Base-by-base conservation (phyloP, 1,140 invertebrate species). In the Hestina assimilis region DNA sequence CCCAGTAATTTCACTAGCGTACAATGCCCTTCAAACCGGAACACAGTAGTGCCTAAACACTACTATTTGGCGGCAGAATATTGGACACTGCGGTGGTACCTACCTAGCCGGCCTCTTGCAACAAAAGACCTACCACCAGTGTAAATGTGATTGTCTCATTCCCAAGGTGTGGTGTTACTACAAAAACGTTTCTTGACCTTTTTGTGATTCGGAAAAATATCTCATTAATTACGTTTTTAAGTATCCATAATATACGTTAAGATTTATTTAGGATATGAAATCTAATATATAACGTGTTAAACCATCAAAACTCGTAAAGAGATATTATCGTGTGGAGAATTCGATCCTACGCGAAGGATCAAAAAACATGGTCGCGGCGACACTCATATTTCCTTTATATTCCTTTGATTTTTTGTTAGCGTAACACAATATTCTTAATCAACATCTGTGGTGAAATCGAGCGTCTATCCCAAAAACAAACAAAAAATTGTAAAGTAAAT, bases 241-340 rank as follows among this genome's bases (percentile, higher is more conserved):
- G 5, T 7, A 6, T 31, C 2, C 11, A 31, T 31, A 31, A 4
- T 31, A 31, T n/a, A 12, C 12, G 14, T 6, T 35, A 15, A 15
- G 31, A 35, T 5, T 7, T 15, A 14, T 17, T 35, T 35, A 15
- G 5, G 14, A 35, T 6, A 35, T 35, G 15, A 35, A 35, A 15
- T 15, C 14, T 15, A 15, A n/a, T 11, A 15, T 43, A 26, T 43
- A 24, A 24, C 26, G 43, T 20, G 43, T 17, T 47, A 47, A 47
- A 28, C 43, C 29, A 19, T 48, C 19, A 43, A 31, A 19, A 8
- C 33, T n/a, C 40, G 75, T 67, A 74, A 79, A 65, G 29, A 42
- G 63, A 79, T 76, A 76, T 57, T 60, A 66, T 42, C 41, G 59
- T 60, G 59, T 62, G 59, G 51, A 42, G 28, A 46, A 66, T 51